Evolutionary conservation across 2,113 vertebrate species (phyloP).

Genomic region (Eupsittula cactorum): DNA sequence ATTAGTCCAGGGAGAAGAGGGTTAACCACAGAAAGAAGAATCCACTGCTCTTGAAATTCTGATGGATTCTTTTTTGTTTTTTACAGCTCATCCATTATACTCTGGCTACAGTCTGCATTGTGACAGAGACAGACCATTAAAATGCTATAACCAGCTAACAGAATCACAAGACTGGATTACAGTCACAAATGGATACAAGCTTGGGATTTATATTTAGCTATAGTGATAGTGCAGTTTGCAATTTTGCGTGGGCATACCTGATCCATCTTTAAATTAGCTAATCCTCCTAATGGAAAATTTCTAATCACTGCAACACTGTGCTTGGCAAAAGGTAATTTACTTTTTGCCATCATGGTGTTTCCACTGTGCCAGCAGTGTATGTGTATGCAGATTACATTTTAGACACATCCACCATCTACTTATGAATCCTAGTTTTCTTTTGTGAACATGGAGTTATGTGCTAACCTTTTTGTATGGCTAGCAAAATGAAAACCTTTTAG

Average conservation of each 20-base stretch:
- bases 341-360: not conserved
- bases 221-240: not conserved
- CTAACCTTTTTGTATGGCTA: not conserved
- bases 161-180: not conserved
- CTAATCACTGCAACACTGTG: not conserved
- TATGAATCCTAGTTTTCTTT: not conserved
- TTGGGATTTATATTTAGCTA: not conserved
- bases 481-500: not conserved
- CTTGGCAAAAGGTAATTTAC: not conserved
- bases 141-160: conserved; percentile 2
- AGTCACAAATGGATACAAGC: not conserved
- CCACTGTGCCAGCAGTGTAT: not conserved
- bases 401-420: not conserved
- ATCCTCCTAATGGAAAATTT: not conserved
- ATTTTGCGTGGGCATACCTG: not conserved
- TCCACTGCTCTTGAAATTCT: not conserved
- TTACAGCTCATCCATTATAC: not conserved
- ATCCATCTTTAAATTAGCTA: conserved; percentile 10
- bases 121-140: not conserved
- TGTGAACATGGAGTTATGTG: not conserved
- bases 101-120: not conserved
- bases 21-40: not conserved
- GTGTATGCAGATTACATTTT: not conserved
- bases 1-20: not conserved
- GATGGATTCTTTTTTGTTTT: not conserved